phyloP scores from a whole-genome alignment of 1,140 invertebrate genomes.

The Anthonomus grandis region DNA sequence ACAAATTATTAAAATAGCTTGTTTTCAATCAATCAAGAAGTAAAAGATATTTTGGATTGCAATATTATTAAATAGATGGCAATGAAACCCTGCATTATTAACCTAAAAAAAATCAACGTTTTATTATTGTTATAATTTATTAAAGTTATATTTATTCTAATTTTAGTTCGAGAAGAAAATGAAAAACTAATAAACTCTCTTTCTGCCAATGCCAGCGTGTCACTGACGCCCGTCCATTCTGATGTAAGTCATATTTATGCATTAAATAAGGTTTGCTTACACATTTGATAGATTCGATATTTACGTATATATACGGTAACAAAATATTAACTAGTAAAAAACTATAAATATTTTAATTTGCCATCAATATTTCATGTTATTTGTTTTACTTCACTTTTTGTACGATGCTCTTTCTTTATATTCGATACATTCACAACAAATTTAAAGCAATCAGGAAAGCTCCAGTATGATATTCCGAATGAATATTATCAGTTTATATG shows the following conservation, averaged over 20 bases:
- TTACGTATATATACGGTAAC: background rate
- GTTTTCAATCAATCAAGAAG: too few relatives aligned
- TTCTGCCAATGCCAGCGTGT: conserved; percentile 18
- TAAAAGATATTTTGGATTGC: too few relatives aligned
- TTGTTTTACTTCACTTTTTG: too few relatives aligned
- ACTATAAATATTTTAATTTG: background rate
- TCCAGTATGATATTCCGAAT: background rate
- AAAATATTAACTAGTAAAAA: background rate
- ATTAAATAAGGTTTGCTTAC: background rate
- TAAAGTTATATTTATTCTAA: conserved; percentile 11
- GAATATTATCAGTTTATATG: background rate
- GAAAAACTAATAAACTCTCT: conserved; percentile 53
- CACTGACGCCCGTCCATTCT: conserved; percentile 25
- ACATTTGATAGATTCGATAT: too few relatives aligned
- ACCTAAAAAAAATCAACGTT: too few relatives aligned
- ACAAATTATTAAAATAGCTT: too few relatives aligned
- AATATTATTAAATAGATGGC: too few relatives aligned
- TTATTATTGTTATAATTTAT: background rate
- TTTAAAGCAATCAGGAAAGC: background rate
- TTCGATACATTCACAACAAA: too few relatives aligned
- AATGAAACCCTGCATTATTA: too few relatives aligned
- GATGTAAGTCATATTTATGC: conserved; percentile 2
- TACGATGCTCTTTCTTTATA: too few relatives aligned
- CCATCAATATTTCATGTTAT: background rate
- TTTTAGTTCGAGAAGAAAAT: conserved; percentile 54